Evolutionary conservation across 2,113 vertebrate genomes (phyloP), one percentile per base, ranked within the genome.

Genomic region (Colistium nudipinnis): DNA sequence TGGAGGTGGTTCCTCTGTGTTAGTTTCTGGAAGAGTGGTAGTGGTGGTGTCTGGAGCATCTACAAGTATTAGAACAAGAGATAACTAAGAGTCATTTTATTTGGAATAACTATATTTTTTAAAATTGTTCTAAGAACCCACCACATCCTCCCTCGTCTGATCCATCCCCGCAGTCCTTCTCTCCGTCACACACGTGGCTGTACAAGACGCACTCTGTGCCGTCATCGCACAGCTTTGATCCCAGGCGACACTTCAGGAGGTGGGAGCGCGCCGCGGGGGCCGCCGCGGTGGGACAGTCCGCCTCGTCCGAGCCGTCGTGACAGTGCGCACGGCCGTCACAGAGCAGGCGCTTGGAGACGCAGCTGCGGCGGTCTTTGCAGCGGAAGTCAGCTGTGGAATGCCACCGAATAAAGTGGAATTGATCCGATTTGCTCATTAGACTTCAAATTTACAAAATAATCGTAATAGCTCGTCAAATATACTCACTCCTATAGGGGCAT

Each of bases 81-180:
- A 7, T 17, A 7, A 7, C 17, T 6, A 17, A 3, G 2, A 7
- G 17, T 41, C 2, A n/a, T n/a, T n/a, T n/a, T n/a, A n/a, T n/a
- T n/a, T n/a, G n/a, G n/a, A n/a, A n/a, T n/a, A n/a, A n/a, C n/a
- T n/a, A n/a, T n/a, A n/a, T n/a, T n/a, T n/a, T n/a, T n/a, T n/a
- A n/a, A n/a, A n/a, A n/a, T n/a, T n/a, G n/a, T n/a, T n/a, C n/a
- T n/a, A 30, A 33, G 5, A 20, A 54, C 52, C 14, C 52, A 54
- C 52, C 31, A 22, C 52, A 54, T 6, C 30, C 10, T 13, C 35
- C 30, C 7, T 54, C 52, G 70, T 97, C 95, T 0, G 95, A 96
- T 33, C 93, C 94, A 41, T 96, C 96, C 2, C 24, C 22, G n/a
- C 96, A 96, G 90, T 97, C 95, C 0, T n/a, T 61, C 25, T 95